phyloP scores from a whole-genome alignment of 30 jellyfish, hydroid and myxozoan genomes.

The Turritopsis rubra region DNA sequence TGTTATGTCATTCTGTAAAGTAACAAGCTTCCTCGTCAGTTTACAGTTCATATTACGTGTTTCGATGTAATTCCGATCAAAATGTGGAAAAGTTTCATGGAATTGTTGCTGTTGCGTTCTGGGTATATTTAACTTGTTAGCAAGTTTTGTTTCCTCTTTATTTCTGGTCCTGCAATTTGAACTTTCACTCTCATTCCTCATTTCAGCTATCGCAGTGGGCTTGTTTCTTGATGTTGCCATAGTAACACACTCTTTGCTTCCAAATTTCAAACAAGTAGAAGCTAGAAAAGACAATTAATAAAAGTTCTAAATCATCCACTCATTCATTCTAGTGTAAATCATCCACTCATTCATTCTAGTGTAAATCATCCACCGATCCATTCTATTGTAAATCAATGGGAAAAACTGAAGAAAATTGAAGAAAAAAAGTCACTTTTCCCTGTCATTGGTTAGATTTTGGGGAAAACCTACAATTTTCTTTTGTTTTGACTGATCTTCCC shows the following conservation, averaged over 20 bases:
- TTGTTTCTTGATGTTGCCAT: background rate
- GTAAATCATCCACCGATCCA: too few relatives aligned
- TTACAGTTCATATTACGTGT: background rate
- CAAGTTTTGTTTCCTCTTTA: background rate
- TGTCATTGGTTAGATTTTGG: background rate
- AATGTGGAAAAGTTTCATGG: background rate
- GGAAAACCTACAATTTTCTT: background rate
- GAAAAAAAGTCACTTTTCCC: background rate
- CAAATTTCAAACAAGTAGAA: background rate
- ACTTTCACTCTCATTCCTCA: background rate
- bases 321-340: too few relatives aligned
- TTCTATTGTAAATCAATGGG: too few relatives aligned
- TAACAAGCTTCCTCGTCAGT: background rate
- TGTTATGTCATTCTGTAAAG: background rate
- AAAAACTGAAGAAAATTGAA: background rate
- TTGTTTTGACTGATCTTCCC: background rate
- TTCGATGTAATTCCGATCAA: background rate
- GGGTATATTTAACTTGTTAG: background rate
- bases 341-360: too few relatives aligned
- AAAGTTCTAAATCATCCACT: too few relatives aligned
- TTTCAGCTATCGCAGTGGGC: background rate
- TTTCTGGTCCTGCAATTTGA: too few relatives aligned
- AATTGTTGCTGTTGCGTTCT: background rate
- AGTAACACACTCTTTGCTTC: background rate
- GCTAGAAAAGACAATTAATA: too few relatives aligned